These are phyloP conservation scores for Bambusicola thoracicus DNA, from an alignment of 2,113 vertebrate genomes.

Conservation along the genomic window DNA sequence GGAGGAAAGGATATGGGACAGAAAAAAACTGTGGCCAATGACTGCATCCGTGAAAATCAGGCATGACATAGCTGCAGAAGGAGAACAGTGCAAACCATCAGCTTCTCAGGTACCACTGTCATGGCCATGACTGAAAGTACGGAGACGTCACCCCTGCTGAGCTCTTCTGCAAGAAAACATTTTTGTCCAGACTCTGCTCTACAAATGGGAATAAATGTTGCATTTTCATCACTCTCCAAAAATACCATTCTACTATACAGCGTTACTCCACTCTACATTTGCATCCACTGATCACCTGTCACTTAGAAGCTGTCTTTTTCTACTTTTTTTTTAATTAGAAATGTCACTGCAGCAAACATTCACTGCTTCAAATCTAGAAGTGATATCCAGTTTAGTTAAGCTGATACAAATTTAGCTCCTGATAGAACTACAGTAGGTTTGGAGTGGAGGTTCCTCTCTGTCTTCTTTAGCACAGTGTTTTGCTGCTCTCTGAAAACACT, in stretches of 20 bases:
- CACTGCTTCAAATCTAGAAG: neutral
- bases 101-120: neutral
- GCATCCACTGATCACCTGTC: neutral
- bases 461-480: neutral
- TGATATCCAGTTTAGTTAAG: conserved; percentile 38
- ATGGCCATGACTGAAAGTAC: neutral
- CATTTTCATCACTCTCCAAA: neutral
- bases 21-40: neutral
- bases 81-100: neutral
- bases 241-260: neutral
- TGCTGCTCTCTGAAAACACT: neutral
- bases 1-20: neutral
- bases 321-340: neutral
- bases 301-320: neutral
- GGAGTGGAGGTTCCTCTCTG: neutral
- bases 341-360: neutral
- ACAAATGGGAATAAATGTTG: conserved; percentile 16
- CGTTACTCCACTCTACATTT: neutral
- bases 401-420: neutral
- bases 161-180: conserved; percentile 7
- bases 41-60: neutral
- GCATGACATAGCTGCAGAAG: neutral
- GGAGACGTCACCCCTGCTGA: conserved; percentile 35
- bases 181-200: neutral
- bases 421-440: neutral